Evolutionary conservation across 2,797 vertebrate species (phyloP), one percentile per base, ranked within the genome.

Genomic region (Sebastes oblongus): DNA sequence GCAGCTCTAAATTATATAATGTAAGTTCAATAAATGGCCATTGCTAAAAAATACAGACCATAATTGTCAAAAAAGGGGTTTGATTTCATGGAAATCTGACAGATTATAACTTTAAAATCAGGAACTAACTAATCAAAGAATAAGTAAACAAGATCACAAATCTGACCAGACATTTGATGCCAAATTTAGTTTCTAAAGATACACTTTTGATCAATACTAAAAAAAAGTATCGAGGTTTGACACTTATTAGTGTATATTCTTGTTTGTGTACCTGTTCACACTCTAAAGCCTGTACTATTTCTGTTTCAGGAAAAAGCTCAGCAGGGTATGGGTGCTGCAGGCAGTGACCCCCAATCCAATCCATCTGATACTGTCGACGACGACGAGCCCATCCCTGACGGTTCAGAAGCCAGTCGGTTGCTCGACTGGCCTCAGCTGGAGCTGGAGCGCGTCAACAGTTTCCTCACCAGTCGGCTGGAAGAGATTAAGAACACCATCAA

Each of bases 401-500:
- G 91, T 14, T 86, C 94, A 24, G 96, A 97, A 60, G 91, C 93
- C 6, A 93, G 93, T 56, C 94, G 95, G 77, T 93, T 98, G 66
- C 93, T 98, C 54, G 97, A 99, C 75, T 99, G 98, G 98, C 98
- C 98, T 0, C 97, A 98, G 90, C 94, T 95, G 83, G 98, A 99
- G 86, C 94, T 99, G 39, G 98, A 99, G 89, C 96, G 97, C 0
- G 98, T 99, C 83, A 99, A 98, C 95, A 99, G 97, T 93, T 99
- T 99, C 86, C 96, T 99, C 80, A 99, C 97, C 86, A 99, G 97
- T 93, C 97, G 98, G 18, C 96, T 99, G 22, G 98, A 98, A 89
- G 98, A 99, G 93, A 99, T 99, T 85, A 99, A 99, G 87, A 99
- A 98, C 93, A 98, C 97, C 84, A 99, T 99, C 88, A 98, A 99